Base-by-base conservation (phyloP, 92 coral and sea anemone genomes). In the Zoanthus sansibaricus region DNA sequence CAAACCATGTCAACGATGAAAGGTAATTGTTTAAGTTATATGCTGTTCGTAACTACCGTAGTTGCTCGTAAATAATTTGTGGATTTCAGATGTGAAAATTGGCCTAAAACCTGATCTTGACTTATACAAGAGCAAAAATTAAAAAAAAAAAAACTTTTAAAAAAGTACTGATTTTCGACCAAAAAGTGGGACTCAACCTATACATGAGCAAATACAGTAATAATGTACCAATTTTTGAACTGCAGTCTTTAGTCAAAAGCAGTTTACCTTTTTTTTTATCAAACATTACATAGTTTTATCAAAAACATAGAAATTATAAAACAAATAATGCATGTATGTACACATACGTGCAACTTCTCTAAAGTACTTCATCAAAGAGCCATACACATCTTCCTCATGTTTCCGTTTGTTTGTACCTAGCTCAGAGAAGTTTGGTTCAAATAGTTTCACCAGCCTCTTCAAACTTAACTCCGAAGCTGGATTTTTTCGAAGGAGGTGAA, bases 321-420 rank as follows among this genome's bases (percentile, higher is more conserved):
- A 37, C 76, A 71, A 17, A 12, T 69, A 30, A n/a, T n/a, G n/a
- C n/a, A n/a, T n/a, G n/a, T n/a, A 69, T 69, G 49, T 12, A 71
- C 76, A 71, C 54, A 71, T 71, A 71, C 76, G 76, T 12, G 76
- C 76, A 71, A 71, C 76, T 71, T 71, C 76, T 71, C 54, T 10
- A 16, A 71, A 71, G 76, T 71, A 71, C 49, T 71, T 71, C 76
- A 71, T 37, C 76, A 71, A 71, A 71, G 76, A 71, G 13, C 49
- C 76, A 71, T 71, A 71, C 76, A 71, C 76, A 71, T 71, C 51
- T 71, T 71, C 76, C 73, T 72, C 56, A 15, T 72, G 77, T 45
- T 72, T 72, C 54, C 56, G 20, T 44, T 72, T 72, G 77, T 72
- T 72, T 37, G 52, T 72, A 45, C 77, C 77, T 37, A 17, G 77